Evolutionary conservation across 30 jellyfish, hydroid and myxozoan genomes (phyloP), one percentile per base, ranked within the genome.

Genomic region (Hydra vulgaris): DNA sequence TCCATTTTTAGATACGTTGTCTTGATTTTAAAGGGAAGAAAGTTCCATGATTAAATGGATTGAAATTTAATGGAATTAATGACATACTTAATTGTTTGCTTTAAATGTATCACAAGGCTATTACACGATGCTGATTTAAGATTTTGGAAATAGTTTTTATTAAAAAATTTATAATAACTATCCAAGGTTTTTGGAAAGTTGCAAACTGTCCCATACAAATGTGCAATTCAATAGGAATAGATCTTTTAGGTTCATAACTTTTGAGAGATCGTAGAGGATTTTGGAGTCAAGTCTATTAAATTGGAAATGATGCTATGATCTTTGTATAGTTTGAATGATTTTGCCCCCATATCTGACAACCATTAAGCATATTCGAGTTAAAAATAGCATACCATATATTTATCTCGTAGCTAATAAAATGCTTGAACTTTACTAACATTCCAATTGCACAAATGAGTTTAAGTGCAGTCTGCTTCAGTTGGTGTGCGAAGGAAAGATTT

Each of bases 261-360:
- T 17, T 15, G 71, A 17, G n/a, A 56, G 71, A 56, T n/a, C n/a
- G 71, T 56, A 56, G 17, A 56, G n/a, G 17, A 56, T 15, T 15
- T 56, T 56, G 17, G 71, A n/a, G n/a, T 56, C 71, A 56, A n/a
- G n/a, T 56, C 71, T 56, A n/a, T n/a, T n/a, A 56, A 15, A n/a
- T n/a, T 56, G n/a, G n/a, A 56, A 56, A n/a, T 56, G 71, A 15
- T 56, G 71, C n/a, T 56, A 56, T 56, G 17, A 15, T 17, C n/a
- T 56, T 56, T 56, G n/a, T 56, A 15, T 56, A n/a, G 17, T 15
- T 17, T 56, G 71, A 56, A 15, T 15, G n/a, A 15, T 17, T 15
- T 56, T n/a, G 71, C 17, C n/a, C 71, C 71, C 71, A 56, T 56
- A 56, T 56, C n/a, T 56, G 71, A 56, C 71, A 15, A 15, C 71